Conservation (phyloP, 2,797 vertebrate genomes). For the Apogon talboti region DNA sequence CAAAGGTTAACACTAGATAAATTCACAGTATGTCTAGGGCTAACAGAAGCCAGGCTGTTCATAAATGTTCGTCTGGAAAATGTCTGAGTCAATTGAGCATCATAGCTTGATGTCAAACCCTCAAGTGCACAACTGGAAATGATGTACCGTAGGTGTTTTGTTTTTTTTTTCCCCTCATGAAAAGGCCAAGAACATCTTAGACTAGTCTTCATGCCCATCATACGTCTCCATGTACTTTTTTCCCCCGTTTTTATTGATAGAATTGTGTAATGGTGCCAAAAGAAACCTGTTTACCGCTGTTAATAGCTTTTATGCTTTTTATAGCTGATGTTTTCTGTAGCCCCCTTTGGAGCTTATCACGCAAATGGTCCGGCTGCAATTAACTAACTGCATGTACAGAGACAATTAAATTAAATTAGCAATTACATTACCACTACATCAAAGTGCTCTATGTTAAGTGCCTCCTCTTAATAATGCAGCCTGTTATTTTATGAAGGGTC, state of each 20-base stretch:
- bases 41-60: background rate
- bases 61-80: background rate
- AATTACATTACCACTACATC: conserved; percentile 77
- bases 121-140: too few relatives aligned
- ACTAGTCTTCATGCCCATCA: background rate
- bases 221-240: background rate
- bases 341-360: conserved; percentile 61
- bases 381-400: conserved; percentile 71
- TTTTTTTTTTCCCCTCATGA: background rate
- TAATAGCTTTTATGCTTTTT: conserved; percentile 72
- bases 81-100: background rate
- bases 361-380: conserved; percentile 75
- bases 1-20: background rate
- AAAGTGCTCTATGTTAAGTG: conserved; percentile 73
- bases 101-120: background rate
- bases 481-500: conserved; percentile 63
- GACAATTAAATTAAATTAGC: conserved; percentile 81
- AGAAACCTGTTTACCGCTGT: conserved; percentile 69
- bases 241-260: conserved; percentile 45
- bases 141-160: too few relatives aligned
- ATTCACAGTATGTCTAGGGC: background rate
- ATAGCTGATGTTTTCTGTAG: conserved; percentile 65
- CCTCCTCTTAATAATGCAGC: conserved; percentile 61
- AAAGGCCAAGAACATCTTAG: background rate
- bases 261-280: conserved; percentile 55